Evolutionary conservation across 2,113 vertebrate species (phyloP), one percentile per base, ranked within the genome.

Genomic region (Acanthochromis polyacanthus): DNA sequence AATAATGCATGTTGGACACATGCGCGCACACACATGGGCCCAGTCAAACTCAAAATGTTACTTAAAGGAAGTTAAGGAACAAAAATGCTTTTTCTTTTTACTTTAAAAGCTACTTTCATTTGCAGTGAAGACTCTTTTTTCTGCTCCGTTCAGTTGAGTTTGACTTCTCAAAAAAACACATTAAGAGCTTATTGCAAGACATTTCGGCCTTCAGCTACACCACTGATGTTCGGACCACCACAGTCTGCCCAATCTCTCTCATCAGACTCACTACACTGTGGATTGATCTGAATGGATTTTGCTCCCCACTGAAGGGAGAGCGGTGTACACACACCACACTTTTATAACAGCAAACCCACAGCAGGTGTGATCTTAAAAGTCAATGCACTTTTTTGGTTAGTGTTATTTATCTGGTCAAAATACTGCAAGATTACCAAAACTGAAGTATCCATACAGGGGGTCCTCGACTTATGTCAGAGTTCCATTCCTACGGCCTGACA

Each of bases 1-100:
- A 66, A 73, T 77, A 62, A 81, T 81, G 56, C 55, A 80, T 71
- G 60, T 48, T 16, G 16, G 22, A 57, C 7, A 7, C 4, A 53
- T 12, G 15, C 38, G 50, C 20, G 16, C 61, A 51, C 5, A 20
- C 6, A n/a, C 48, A 19, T 5, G 16, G 11, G 40, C 52, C 40
- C 3, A 61, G 5, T 40, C 20, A 28, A 38, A 43, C 48, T 73
- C 51, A 64, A 60, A 68, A 28, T 28, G 14, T 75, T 65, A 62
- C 45, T 62, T 50, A 57, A 20, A 73, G 32, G 32, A 59, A 69
- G 51, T 63, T 58, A 19, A 70, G 58, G 40, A 70, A 52, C 12
- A 43, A 43, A 43, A 43, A 43, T 25, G 11, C 40, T 43, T 4
- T 43, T 36, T 36, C 10, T 43, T 36, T 36, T 36, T 36, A 36